Evolutionary conservation across 2,797 vertebrate species (phyloP).

Genomic region (Dipus sagitta): DNA sequence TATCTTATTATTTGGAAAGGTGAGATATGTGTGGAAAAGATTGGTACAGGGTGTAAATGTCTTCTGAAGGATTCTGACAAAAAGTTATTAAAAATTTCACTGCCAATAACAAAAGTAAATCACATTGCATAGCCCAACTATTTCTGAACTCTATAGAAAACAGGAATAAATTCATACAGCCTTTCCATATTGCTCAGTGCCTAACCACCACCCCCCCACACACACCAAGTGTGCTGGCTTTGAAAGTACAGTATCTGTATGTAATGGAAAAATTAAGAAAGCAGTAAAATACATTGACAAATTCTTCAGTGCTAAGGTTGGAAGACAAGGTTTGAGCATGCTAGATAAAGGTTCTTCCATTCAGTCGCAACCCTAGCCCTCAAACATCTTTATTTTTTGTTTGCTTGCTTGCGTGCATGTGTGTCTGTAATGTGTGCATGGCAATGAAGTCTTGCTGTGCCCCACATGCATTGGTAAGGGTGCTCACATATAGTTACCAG

Average conservation of each 20-base stretch:
- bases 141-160: neutral
- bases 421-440: too few relatives aligned
- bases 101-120: neutral
- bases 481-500: too few relatives aligned
- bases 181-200: neutral
- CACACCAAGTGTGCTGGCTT: neutral
- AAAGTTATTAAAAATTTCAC: neutral
- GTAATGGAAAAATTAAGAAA: neutral
- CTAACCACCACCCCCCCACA: neutral
- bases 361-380: neutral
- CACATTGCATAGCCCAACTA: neutral
- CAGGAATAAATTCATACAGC: neutral
- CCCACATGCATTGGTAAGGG: too few relatives aligned
- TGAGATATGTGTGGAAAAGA: neutral
- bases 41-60: neutral
- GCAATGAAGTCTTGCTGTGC: too few relatives aligned
- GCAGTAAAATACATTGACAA: neutral
- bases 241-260: neutral
- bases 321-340: neutral
- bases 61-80: slow-evolving; percentile 1
- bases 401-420: too few relatives aligned
- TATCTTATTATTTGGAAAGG: neutral
- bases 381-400: neutral
- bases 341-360: too few relatives aligned
- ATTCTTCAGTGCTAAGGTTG: neutral